Evolutionary conservation across 2,797 vertebrate species (phyloP), one percentile per base, ranked within the genome.

Genomic region (Halcyon smyrnensis): DNA sequence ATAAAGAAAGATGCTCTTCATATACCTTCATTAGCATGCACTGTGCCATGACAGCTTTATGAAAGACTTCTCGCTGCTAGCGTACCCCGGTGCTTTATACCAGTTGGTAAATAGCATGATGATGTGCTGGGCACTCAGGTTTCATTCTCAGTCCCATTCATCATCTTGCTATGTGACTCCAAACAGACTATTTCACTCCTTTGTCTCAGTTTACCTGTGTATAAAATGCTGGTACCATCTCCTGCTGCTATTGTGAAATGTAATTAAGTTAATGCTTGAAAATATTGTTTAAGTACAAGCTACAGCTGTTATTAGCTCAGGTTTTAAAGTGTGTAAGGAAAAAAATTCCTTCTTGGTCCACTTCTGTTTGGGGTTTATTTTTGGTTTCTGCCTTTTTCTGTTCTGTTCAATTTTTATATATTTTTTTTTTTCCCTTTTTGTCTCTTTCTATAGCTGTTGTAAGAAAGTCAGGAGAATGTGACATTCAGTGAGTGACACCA

Each of bases 1-100:
- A 94, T 76, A 89, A 92, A 95, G 94, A 96, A 90, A 92, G 91
- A 93, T 94, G 84, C 62, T 80, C 68, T 94, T 93, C 81, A 90
- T 95, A 74, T 93, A 19, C 86, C 84, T 94, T 95, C 86, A 77
- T 97, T 93, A 95, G 88, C 94, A 90, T 89, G 88, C 81, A 41
- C 68, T 27, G 60, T 90, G 84, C 74, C 84, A 60, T 64, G 90
- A 67, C 91, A 90, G 93, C 85, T 96, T 87, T 94, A 93, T 94
- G 91, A 75, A 71, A 87, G 90, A 45, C 8, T 7, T 67, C 78
- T 95, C 46, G 3, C 75, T 75, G 94, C 93, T 60, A 4, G 77
- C 87, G 60, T 48, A 45, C 37, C 80, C 79, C 13, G 60, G 77
- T 90, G 78, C 92, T 93, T 89, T 84, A 79, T 60, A 63, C 91